These are phyloP conservation scores for Lagopus leucura DNA, from an alignment of 2,113 vertebrate species.

Conservation along the genomic window DNA sequence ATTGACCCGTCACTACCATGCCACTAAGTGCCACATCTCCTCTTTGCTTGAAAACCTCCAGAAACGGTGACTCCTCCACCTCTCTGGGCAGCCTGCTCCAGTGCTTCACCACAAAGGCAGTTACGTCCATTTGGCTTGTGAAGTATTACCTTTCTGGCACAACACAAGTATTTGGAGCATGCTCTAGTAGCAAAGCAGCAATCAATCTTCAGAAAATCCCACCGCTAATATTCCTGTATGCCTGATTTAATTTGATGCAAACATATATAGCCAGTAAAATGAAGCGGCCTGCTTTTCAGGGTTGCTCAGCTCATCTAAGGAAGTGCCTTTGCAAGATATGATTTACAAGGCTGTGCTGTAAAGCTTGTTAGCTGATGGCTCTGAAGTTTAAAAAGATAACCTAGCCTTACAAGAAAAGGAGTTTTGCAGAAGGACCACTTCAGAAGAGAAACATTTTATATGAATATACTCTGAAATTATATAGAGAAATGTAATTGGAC, in stretches of 20 bases:
- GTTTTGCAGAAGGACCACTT: neutral
- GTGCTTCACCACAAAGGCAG: neutral
- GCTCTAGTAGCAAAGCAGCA: neutral
- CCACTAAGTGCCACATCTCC: no score
- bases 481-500: neutral
- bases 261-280: slow-evolving; percentile 14
- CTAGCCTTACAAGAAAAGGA: slow-evolving; percentile 28
- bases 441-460: slow-evolving; percentile 8
- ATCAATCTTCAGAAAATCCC: slow-evolving; percentile 28
- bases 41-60: no score
- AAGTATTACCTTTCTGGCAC: neutral
- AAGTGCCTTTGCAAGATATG: slow-evolving; percentile 34
- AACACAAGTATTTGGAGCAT: neutral
- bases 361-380: slow-evolving; percentile 42
- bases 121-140: neutral
- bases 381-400: slow-evolving; percentile 39
- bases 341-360: slow-evolving; percentile 43
- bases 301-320: neutral
- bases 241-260: slow-evolving; percentile 17
- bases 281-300: slow-evolving; percentile 41
- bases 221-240: neutral
- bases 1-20: no score
- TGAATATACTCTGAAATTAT: neutral
- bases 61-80: no score
- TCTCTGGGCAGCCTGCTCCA: no score